Conservation (phyloP, 2,113 vertebrate genomes). For the Podilymbus podiceps region DNA sequence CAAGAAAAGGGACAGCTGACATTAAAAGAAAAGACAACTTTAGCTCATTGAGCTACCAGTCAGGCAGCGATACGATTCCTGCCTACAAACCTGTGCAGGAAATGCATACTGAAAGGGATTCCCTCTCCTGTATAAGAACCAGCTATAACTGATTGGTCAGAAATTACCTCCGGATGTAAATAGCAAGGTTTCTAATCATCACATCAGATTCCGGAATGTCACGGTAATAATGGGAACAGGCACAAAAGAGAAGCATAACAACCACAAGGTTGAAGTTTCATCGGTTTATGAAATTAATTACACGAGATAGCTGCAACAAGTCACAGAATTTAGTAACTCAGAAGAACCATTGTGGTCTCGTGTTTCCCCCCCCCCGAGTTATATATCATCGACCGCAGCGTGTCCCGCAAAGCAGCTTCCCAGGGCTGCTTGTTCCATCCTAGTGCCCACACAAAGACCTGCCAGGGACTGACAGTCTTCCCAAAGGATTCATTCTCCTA, state of each 20-base stretch:
- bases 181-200: accelerated
- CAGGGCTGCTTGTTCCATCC: not conserved
- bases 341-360: accelerated
- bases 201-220: not conserved
- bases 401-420: not conserved
- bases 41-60: not conserved
- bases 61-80: not conserved
- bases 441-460: accelerated
- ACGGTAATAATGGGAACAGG: accelerated
- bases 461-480: not conserved
- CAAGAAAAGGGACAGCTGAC: not conserved
- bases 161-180: not conserved
- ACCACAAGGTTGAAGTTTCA: not conserved
- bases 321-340: no score
- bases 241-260: not conserved
- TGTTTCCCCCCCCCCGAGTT: accelerated
- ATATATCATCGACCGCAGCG: accelerated
- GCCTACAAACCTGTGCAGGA: not conserved
- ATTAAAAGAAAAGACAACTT: not conserved
- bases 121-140: no score
- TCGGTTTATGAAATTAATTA: not conserved
- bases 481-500: not conserved
- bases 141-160: not conserved
- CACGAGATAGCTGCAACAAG: accelerated
- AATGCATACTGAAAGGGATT: not conserved